Conservation (phyloP, 1,140 invertebrate species). For the Saccostrea glomerata region DNA sequence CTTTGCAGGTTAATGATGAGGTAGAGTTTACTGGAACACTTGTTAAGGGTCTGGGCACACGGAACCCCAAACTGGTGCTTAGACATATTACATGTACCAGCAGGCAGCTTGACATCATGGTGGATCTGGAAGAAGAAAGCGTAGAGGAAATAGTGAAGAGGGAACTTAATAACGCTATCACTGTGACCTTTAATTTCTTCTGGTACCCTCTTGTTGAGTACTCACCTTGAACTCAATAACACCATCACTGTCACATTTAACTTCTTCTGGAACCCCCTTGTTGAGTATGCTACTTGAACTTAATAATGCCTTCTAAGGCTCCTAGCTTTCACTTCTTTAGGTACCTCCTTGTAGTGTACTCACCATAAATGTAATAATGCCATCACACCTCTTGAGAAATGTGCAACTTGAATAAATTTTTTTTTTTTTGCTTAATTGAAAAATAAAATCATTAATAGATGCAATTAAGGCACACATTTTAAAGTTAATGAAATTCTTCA, state of each 20-base stretch:
- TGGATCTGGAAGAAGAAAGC: constrained; percentile 62
- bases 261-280: constrained; percentile 55
- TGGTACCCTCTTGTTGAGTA: constrained; percentile 37
- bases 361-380: constrained; percentile 57
- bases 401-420: not conserved
- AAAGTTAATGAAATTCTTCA: no score
- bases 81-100: constrained; percentile 65
- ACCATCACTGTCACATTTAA: constrained; percentile 65
- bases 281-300: not conserved
- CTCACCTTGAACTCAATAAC: not conserved
- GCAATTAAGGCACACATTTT: no score
- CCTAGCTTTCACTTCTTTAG: no score
- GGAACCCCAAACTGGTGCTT: constrained; percentile 63
- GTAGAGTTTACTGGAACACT: constrained; percentile 67
- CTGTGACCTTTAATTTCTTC: no score
- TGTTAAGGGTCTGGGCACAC: constrained; percentile 58
- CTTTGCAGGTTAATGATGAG: constrained; percentile 56
- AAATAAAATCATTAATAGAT: no score
- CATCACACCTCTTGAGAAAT: no score
- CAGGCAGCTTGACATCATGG: constrained; percentile 60
- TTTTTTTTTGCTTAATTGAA: no score
- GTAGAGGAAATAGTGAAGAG: constrained; percentile 49
- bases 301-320: constrained; percentile 45
- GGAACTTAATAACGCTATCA: constrained; percentile 61
- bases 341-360: constrained; percentile 5